Evolutionary conservation across 2,797 vertebrate genomes (phyloP).

Genomic region (Florisuga fusca): DNA sequence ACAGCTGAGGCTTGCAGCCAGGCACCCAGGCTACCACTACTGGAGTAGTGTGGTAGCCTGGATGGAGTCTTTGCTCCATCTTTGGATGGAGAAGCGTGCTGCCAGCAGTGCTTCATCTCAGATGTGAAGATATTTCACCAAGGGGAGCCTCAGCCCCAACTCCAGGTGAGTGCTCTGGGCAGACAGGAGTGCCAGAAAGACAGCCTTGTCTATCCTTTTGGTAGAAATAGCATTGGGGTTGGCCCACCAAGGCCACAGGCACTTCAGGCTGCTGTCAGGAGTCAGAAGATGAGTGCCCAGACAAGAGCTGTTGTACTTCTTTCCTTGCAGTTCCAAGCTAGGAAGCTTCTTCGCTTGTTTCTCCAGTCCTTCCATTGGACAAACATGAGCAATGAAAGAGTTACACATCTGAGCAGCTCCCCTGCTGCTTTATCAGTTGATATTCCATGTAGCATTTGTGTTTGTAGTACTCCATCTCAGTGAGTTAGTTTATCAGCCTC

Average conservation of each 20-base stretch:
- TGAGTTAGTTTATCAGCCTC: neutral
- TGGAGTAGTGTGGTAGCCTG: too few species aligned
- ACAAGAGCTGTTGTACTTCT: neutral
- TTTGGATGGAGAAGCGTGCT: neutral
- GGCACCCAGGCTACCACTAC: too few species aligned
- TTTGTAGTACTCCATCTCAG: neutral
- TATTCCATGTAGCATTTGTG: neutral
- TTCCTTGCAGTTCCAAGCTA: neutral
- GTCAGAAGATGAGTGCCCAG: neutral
- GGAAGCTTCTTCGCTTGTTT: neutral
- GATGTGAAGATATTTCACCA: neutral
- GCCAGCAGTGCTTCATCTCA: neutral
- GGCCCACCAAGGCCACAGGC: neutral
- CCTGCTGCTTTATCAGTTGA: neutral
- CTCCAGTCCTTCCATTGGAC: neutral
- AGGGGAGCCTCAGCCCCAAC: neutral
- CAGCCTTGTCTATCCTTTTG: neutral
- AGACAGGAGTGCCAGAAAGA: neutral
- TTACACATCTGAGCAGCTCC: rapidly evolving
- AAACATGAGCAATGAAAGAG: neutral
- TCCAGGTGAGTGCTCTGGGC: neutral
- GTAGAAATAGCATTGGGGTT: neutral
- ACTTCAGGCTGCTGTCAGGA: neutral
- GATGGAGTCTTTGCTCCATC: neutral
- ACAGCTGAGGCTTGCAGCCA: neutral